These are phyloP conservation scores for Neria commutata DNA, from an alignment of 2,888 invertebrate genomes.

Conservation along the genomic window DNA sequence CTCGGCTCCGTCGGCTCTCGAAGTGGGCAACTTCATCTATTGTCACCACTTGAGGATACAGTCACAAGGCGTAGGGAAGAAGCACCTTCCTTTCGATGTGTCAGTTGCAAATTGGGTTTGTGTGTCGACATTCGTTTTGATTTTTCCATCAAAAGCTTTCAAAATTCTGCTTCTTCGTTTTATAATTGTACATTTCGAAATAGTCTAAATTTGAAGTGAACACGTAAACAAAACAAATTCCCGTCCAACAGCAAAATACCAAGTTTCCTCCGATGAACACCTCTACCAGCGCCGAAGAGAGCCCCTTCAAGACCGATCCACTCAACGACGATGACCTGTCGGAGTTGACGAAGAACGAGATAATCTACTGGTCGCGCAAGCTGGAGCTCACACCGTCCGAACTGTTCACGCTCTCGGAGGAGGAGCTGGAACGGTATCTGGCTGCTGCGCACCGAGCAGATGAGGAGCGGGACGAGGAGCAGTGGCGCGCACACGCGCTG, in stretches of 20 bases:
- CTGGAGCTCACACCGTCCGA: conserved; percentile 37
- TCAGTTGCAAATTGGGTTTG: conserved; percentile 15
- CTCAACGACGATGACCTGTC: conserved; percentile 31
- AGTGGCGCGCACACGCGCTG: conserved; percentile 22
- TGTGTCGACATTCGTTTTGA: conserved; percentile 16
- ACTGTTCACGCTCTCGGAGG: conserved; percentile 31
- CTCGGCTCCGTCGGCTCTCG: too few species aligned
- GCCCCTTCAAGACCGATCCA: conserved; percentile 12
- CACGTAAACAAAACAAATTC: background rate
- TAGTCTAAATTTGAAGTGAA: conserved; percentile 14
- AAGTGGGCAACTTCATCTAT: background rate
- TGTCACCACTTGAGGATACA: too few species aligned
- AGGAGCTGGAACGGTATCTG: conserved; percentile 24
- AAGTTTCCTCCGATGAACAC: background rate
- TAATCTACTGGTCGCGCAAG: conserved; percentile 39
- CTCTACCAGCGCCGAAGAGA: background rate
- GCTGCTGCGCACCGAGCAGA: conserved; percentile 9
- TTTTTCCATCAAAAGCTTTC: conserved; percentile 8
- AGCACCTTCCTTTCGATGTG: background rate
- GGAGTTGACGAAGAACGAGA: conserved; percentile 31
- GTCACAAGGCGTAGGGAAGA: too few species aligned
- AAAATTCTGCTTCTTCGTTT: background rate
- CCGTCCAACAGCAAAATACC: background rate
- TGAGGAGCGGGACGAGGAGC: background rate
- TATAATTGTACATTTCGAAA: conserved; percentile 2